These are phyloP conservation scores for Bhutanitis thaidina DNA, from an alignment of 2,888 invertebrate genomes.

Conservation along the genomic window DNA sequence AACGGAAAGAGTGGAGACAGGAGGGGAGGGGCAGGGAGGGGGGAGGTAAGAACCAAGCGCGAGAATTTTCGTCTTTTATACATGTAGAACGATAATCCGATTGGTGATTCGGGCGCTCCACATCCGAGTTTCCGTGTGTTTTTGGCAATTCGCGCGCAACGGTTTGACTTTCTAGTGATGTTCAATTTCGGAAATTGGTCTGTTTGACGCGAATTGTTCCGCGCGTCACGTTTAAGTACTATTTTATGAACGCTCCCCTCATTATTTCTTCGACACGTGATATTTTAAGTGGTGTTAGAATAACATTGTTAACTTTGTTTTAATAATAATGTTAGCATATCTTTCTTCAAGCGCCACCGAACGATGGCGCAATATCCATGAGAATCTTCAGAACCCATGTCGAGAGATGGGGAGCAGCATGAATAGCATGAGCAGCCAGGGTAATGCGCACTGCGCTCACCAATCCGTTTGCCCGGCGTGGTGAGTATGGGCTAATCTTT, in stretches of 20 bases:
- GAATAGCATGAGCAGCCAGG: too few relatives aligned
- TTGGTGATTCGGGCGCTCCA: conserved; percentile 73
- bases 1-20: too few relatives aligned
- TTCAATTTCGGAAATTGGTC: conserved; percentile 44
- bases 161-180: conserved; percentile 45
- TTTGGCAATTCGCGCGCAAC: conserved; percentile 51
- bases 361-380: too few relatives aligned
- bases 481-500: too few relatives aligned
- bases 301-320: not conserved
- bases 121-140: conserved; percentile 72
- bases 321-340: too few relatives aligned
- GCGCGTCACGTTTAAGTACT: conserved; percentile 11
- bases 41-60: conserved; percentile 66
- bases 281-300: not conserved
- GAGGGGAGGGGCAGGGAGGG: too few relatives aligned
- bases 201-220: conserved; percentile 28
- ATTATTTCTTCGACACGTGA: conserved; percentile 7
- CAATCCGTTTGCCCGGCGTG: too few relatives aligned
- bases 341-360: too few relatives aligned
- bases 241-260: conserved; percentile 11
- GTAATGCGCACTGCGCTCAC: too few relatives aligned
- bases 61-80: conserved; percentile 78
- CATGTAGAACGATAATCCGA: conserved; percentile 77
- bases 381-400: too few relatives aligned
- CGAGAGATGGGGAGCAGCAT: too few relatives aligned